These are phyloP conservation scores for Pocillopora damicornis DNA, from an alignment of 64 coral and sea anemone genomes.

Conservation along the genomic window DNA sequence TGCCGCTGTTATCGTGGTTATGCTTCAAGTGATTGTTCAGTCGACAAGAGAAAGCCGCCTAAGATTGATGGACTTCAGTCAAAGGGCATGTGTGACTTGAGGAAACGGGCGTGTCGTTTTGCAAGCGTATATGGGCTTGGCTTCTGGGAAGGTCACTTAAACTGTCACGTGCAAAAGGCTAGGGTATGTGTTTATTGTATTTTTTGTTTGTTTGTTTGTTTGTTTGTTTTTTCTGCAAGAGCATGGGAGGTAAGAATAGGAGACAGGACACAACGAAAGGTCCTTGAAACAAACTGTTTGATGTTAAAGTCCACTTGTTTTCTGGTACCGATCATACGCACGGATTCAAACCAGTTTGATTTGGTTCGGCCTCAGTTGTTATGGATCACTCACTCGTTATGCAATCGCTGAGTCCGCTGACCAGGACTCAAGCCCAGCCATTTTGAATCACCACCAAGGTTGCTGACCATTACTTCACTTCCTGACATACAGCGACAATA, in stretches of 20 bases:
- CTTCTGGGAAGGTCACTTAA: constrained; percentile 66
- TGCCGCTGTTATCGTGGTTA: constrained; percentile 65
- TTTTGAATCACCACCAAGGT: too few relatives aligned
- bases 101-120: constrained; percentile 71
- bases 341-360: too few relatives aligned
- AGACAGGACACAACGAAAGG: too few relatives aligned
- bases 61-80: constrained; percentile 54
- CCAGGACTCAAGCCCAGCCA: too few relatives aligned
- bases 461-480: too few relatives aligned
- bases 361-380: too few relatives aligned
- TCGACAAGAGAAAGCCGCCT: constrained; percentile 60
- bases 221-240: neutral
- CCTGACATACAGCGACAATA: neutral
- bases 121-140: constrained; percentile 68
- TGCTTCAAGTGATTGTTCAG: constrained; percentile 63
- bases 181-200: constrained; percentile 29
- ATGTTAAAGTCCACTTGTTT: too few relatives aligned
- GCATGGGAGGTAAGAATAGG: neutral
- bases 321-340: too few relatives aligned
- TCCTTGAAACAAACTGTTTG: too few relatives aligned
- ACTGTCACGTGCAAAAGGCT: constrained; percentile 78
- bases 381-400: too few relatives aligned
- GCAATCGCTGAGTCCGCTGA: too few relatives aligned
- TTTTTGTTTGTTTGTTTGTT: neutral
- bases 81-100: constrained; percentile 78